Conservation (phyloP, 2,888 invertebrate species). For the Temnothorax ravouxi region DNA sequence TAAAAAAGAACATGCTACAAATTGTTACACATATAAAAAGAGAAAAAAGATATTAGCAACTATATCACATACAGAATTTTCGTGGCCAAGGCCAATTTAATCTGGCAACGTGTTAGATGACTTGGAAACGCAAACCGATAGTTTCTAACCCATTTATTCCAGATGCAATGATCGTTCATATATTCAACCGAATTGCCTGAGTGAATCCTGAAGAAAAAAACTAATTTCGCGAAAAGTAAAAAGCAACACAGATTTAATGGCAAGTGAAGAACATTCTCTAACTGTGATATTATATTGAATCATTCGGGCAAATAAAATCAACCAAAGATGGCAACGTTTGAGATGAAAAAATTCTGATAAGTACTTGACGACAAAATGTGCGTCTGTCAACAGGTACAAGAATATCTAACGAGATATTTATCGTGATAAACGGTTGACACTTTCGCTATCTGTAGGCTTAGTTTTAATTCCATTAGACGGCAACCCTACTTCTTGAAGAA, state of each 20-base stretch:
- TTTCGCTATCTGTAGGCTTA: slow-evolving; percentile 81
- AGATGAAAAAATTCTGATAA: background rate
- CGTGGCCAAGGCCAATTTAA: slow-evolving; percentile 77
- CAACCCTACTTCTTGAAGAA: slow-evolving; percentile 64
- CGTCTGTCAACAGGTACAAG: slow-evolving; percentile 36
- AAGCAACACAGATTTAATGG: slow-evolving; percentile 51
- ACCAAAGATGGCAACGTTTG: background rate
- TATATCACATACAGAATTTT: slow-evolving; percentile 58
- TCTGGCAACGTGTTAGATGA: slow-evolving; percentile 80
- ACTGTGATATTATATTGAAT: background rate
- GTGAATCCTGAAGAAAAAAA: slow-evolving; percentile 39
- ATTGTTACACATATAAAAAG: background rate
- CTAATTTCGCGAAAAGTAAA: slow-evolving; percentile 45
- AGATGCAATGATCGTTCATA: slow-evolving; percentile 71
- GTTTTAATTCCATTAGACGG: slow-evolving; percentile 83
- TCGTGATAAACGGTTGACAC: slow-evolving; percentile 79
- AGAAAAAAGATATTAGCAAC: slow-evolving; percentile 31
- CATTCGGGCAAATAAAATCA: background rate
- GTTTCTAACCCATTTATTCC: slow-evolving; percentile 85
- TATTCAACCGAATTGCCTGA: slow-evolving; percentile 55
- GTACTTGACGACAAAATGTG: background rate
- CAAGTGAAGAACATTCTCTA: slow-evolving; percentile 38
- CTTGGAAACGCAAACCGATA: slow-evolving; percentile 80
- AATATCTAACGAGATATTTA: slow-evolving; percentile 78
- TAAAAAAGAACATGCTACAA: background rate